phyloP scores from a whole-genome alignment of 1,140 invertebrate genomes.

The Drosophila equinoxialis region DNA sequence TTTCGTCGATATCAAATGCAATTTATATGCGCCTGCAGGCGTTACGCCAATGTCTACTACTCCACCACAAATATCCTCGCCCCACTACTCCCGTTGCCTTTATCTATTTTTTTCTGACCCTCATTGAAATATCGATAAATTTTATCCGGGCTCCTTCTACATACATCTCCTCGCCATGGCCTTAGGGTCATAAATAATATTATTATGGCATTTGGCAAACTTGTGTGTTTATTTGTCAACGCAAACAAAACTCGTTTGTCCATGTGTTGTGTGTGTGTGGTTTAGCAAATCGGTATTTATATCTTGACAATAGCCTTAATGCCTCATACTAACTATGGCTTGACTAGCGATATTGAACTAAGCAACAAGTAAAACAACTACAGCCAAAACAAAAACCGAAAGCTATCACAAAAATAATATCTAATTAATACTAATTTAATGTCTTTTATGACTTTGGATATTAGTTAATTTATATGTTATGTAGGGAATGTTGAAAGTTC shows the following conservation, averaged over 20 bases:
- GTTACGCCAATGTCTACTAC: not conserved
- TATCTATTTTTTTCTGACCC: slow-evolving; percentile 34
- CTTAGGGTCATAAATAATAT: slow-evolving; percentile 71
- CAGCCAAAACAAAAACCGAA: slow-evolving; percentile 8
- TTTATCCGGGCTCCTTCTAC: slow-evolving; percentile 40
- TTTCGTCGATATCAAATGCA: slow-evolving; percentile 23
- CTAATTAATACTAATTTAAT: slow-evolving; percentile 59
- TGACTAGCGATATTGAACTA: slow-evolving; percentile 63
- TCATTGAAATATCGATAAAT: slow-evolving; percentile 68
- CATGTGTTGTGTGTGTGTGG: slow-evolving; percentile 15
- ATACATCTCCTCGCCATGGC: not conserved
- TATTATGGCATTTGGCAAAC: slow-evolving; percentile 74
- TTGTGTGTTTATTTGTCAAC: slow-evolving; percentile 68
- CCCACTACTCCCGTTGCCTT: not conserved
- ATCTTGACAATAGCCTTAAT: slow-evolving; percentile 1
- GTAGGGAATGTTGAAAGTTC: too few relatives aligned
- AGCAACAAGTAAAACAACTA: slow-evolving; percentile 64
- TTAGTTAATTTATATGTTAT: not conserved
- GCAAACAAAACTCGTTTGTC: slow-evolving; percentile 55
- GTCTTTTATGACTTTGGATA: slow-evolving; percentile 10
- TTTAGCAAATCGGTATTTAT: slow-evolving; percentile 17
- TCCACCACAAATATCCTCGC: not conserved
- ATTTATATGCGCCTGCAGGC: slow-evolving; percentile 41
- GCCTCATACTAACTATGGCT: slow-evolving; percentile 23
- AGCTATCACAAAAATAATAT: not conserved